phyloP scores from a whole-genome alignment of 1,140 invertebrate genomes.

The Microplitis mediator region DNA sequence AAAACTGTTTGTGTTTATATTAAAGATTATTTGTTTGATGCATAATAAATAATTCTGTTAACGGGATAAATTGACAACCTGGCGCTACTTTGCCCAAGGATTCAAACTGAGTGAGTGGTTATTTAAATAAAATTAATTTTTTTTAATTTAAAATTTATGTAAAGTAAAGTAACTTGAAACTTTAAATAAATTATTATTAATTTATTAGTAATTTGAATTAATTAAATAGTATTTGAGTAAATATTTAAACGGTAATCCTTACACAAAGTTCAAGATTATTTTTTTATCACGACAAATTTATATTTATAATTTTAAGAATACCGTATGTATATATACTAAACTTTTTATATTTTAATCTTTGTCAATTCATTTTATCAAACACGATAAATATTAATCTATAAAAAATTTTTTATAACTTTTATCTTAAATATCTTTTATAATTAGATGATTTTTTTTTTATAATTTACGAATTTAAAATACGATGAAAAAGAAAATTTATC shows the following conservation, averaged over 20 bases:
- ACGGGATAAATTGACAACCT: conserved; percentile 49
- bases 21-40: not conserved
- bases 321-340: not conserved
- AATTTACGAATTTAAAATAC: too few relatives aligned
- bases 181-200: too few relatives aligned
- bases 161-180: too few relatives aligned
- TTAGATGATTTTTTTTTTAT: too few relatives aligned
- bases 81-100: conserved; percentile 55
- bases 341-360: not conserved
- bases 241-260: not conserved
- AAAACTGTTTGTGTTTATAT: too few relatives aligned
- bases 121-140: too few relatives aligned
- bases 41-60: not conserved
- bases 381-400: too few relatives aligned
- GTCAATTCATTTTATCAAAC: too few relatives aligned
- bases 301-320: not conserved
- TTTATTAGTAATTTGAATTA: too few relatives aligned
- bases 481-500: too few relatives aligned
- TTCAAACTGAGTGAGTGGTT: conserved; percentile 51
- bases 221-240: not conserved
- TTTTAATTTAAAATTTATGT: not conserved
- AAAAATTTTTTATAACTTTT: too few relatives aligned
- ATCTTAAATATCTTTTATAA: too few relatives aligned
- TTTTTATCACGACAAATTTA: not conserved
- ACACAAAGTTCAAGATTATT: not conserved